A percentile compares a stretch with the other conserved stretches of the same genome.
These are phyloP conservation scores for Diachasmimorpha longicaudata DNA, from an alignment of 1,140 invertebrate species.

Conservation along the genomic window DNA sequence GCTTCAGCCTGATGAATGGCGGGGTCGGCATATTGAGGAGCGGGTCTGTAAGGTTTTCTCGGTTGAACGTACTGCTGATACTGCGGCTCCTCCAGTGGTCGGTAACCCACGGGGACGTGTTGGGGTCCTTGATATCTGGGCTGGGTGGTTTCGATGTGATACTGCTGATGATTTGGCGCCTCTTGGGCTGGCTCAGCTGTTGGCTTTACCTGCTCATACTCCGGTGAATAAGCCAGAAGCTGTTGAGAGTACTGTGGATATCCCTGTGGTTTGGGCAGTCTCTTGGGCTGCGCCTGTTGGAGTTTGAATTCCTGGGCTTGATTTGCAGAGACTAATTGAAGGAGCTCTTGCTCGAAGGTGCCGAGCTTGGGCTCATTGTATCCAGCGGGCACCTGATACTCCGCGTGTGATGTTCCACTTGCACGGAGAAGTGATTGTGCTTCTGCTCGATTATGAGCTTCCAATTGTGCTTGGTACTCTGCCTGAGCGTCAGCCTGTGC, in stretches of 20 bases:
- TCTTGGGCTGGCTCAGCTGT: constrained; percentile 29
- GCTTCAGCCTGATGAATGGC: constrained; percentile 40
- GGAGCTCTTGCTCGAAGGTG: constrained; percentile 53
- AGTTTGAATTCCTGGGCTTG: constrained; percentile 56
- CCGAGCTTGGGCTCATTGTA: constrained; percentile 48
- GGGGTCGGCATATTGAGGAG: constrained; percentile 46
- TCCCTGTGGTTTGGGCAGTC: constrained; percentile 29
- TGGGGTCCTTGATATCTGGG: constrained; percentile 36
- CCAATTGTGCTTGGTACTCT: constrained; percentile 45
- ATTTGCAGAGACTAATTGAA: constrained; percentile 53
- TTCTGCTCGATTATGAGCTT: constrained; percentile 42
- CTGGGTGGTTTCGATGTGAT: constrained; percentile 56
- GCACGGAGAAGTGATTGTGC: constrained; percentile 39
- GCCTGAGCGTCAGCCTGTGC: constrained; percentile 46
- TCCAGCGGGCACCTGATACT: constrained; percentile 40
- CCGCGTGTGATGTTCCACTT: constrained; percentile 31
- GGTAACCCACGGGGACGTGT: constrained; percentile 28
- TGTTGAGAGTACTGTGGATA: constrained; percentile 43
- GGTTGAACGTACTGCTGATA: constrained; percentile 36
- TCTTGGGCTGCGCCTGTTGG: constrained; percentile 37
- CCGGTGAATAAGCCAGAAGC: constrained; percentile 32
- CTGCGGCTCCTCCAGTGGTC: constrained; percentile 37
- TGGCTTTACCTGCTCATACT: constrained; percentile 41
- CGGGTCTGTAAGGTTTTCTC: constrained; percentile 34
- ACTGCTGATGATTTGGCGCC: constrained; percentile 45